phyloP scores from a whole-genome alignment of 2,797 vertebrate species.

The Streptopelia turtur region DNA sequence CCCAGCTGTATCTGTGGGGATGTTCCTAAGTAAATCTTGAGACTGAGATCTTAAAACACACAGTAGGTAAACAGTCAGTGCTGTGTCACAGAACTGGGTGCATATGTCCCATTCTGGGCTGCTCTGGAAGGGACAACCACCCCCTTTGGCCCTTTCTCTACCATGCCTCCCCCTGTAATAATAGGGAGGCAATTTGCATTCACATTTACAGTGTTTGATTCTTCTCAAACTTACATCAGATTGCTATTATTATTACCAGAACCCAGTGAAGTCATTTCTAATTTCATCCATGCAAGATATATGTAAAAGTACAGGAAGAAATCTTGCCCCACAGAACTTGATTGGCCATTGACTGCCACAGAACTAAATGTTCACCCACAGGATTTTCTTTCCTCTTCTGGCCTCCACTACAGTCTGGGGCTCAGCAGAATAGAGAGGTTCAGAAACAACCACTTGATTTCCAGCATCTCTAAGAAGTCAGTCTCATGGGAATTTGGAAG shows the following conservation, averaged over 20 bases:
- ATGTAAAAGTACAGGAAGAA: neutral
- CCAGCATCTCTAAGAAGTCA: neutral
- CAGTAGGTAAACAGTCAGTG: accelerated
- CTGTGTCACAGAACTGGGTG: neutral
- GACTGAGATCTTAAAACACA: neutral
- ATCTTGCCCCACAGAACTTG: neutral
- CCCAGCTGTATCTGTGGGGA: neutral
- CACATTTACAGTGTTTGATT: neutral
- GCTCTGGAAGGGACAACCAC: neutral
- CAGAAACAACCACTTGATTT: neutral
- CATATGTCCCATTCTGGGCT: neutral
- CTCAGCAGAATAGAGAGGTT: neutral
- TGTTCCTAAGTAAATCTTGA: neutral
- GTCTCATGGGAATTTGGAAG: neutral
- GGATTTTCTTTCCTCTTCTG: neutral
- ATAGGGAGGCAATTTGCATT: neutral
- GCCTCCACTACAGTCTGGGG: neutral
- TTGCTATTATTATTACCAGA: neutral
- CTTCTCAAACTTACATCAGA: neutral
- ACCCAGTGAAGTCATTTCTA: neutral
- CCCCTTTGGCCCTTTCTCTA: neutral
- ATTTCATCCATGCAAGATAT: neutral
- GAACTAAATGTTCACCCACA: neutral
- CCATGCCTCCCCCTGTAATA: neutral
- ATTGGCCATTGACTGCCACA: neutral